Evolutionary conservation across 1,140 invertebrate genomes (phyloP), one percentile per base, ranked within the genome.

Genomic region (Lasaia peninsularis): DNA sequence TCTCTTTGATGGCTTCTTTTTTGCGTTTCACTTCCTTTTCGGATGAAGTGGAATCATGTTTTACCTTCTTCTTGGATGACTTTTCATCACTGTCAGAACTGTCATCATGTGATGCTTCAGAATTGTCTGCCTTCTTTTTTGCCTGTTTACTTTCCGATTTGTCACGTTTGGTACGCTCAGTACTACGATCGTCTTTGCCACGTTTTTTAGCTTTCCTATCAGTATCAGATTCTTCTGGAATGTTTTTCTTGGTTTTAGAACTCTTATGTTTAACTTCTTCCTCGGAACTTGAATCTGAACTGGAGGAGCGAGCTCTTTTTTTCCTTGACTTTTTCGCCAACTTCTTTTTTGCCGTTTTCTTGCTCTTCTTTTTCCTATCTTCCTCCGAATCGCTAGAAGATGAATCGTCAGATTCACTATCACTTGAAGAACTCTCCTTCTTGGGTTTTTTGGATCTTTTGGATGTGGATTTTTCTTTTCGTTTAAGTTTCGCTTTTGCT

Each of bases 331-430:
- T 86, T 69, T 91, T 86, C 9, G 80, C 76, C 49, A 84, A 58
- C 67, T 90, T 87, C 78, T 90, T 86, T 63, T 88, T 88, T n/a
- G 80, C 64, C 54, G 63, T 80, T 61, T 86, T 89, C 65, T 91
- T 90, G 65, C 89, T 92, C 75, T 92, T 93, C 67, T 91, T 90
- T 72, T 92, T 92, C 20, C 89, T 88, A 37, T 92, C 92, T 44
- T 92, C 93, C 35, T 94, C 92, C 1, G 91, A 91, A 62, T 91
- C 91, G 11, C 90, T 91, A 0, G 93, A 93, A 6, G 92, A 92
- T 8, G 91, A 91, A 49, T 88, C 86, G 20, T 91, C 90, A 2
- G 92, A 92, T 48, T 92, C 91, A 72, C 91, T 92, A n/a, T 91
- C 88, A 66, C 88, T 90, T 2, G 86, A 88, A 14, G 86, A 85